Evolutionary conservation across 2,888 invertebrate species (phyloP).

Genomic region (Slavum lentiscoides): DNA sequence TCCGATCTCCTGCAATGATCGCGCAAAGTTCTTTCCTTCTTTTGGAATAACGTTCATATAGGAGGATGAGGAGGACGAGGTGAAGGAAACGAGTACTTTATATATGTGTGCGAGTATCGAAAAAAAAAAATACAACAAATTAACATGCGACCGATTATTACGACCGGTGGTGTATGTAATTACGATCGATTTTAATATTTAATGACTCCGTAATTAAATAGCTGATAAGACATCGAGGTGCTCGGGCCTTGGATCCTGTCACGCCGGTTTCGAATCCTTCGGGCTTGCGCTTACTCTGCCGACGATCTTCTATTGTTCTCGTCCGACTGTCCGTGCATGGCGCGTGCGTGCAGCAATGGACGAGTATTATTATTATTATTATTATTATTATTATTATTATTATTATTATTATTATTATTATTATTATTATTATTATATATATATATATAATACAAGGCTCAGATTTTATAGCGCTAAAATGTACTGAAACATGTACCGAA

Average conservation of each 20-base stretch:
- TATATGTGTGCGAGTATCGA: neutral
- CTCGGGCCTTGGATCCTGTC: constrained; percentile 32
- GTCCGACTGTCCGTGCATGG: constrained; percentile 23
- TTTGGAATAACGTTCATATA: too few species aligned
- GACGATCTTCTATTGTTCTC: constrained; percentile 32
- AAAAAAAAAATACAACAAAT: constrained; percentile 21
- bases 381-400: too few species aligned
- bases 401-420: too few species aligned
- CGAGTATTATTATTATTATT: neutral
- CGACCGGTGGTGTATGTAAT: constrained; percentile 24
- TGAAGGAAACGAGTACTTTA: too few species aligned
- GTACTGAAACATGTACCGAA: too few species aligned
- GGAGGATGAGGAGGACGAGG: too few species aligned
- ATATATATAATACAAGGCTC: too few species aligned
- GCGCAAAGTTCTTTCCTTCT: too few species aligned
- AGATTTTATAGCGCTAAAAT: too few species aligned
- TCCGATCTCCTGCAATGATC: too few species aligned
- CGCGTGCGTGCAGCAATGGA: constrained; percentile 13
- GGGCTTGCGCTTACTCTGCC: constrained; percentile 6
- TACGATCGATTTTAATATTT: constrained; percentile 51
- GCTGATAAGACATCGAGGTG: constrained; percentile 45
- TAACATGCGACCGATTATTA: constrained; percentile 33
- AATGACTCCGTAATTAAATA: constrained; percentile 49
- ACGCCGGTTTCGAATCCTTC: constrained; percentile 47
- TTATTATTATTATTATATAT: too few species aligned